Evolutionary conservation across 2,113 vertebrate genomes (phyloP), one percentile per base, ranked within the genome.

Genomic region (Oreochromis niloticus): DNA sequence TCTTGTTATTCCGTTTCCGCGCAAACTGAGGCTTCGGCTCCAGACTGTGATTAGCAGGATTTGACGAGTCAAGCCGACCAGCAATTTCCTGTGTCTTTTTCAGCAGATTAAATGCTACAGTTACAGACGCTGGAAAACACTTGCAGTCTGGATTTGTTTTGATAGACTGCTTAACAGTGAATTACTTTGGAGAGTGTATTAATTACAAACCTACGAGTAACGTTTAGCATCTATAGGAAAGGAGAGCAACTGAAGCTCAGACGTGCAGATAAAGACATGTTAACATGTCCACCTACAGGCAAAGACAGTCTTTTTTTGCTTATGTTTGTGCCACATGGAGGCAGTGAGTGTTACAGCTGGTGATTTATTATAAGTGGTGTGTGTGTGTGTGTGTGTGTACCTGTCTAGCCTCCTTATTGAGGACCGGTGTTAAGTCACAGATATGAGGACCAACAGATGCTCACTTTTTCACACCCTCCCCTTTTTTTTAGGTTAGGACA

Each of bases 1-100:
- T 92, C 85, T 92, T 91, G 83, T 88, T 92, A 19, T 94, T 80
- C 43, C 5, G 34, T 84, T 91, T 83, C 59, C 71, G 80, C 43
- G n/a, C 75, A 91, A 90, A 93, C 78, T 3, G 55, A 39, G 80
- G 82, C 85, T 82, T 36, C 59, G 79, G 84, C 85, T 91, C 36
- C 48, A 46, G 85, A 87, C 91, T 84, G 82, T 90, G 91, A 94
- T 94, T 92, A 92, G 88, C 86, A 82, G 68, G 78, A 89, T 85
- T 86, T 92, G 86, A 91, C 83, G 84, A 89, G 81, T 85, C 56
- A 56, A 82, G 85, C 84, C 36, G 17, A 82, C 55, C 54, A 52
- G 81, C 22, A 88, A 78, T 92, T 91, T 87, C 81, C 92, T 87
- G 79, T 83, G 41, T 81, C 4, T 50, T 83, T 91, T 93, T 8